Conservation (phyloP, 1,140 invertebrate species). For the Tetranychus urticae region DNA sequence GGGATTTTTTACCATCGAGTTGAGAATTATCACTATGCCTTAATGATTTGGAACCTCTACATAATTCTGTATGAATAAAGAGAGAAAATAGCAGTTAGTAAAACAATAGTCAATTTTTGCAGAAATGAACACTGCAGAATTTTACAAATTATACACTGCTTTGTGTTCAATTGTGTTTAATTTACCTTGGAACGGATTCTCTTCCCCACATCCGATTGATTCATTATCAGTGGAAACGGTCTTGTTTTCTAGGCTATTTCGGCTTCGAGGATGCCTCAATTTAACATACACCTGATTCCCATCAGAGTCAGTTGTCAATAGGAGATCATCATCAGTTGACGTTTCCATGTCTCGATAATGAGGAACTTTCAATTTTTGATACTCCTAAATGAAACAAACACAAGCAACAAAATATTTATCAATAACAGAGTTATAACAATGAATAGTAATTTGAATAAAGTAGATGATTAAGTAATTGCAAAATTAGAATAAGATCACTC, state of each 20-base stretch:
- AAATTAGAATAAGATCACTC: too few species aligned
- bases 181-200: constrained; percentile 64
- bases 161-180: not conserved
- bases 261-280: not conserved
- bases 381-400: not conserved
- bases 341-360: constrained; percentile 19
- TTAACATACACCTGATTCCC: constrained; percentile 7
- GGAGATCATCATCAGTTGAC: constrained; percentile 17
- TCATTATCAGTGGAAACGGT: constrained; percentile 35
- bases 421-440: too few species aligned
- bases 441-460: not conserved
- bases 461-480: not conserved
- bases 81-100: not conserved
- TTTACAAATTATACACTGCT: not conserved
- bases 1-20: constrained; percentile 1
- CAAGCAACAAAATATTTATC: too few species aligned
- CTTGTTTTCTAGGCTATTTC: constrained; percentile 20
- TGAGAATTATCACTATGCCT: not conserved
- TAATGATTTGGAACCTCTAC: constrained; percentile 6
- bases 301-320: constrained; percentile 8
- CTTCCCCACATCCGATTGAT: constrained; percentile 49
- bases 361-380: not conserved
- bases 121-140: too few species aligned
- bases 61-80: constrained; percentile 7
- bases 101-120: too few species aligned